Evolutionary conservation across 2,888 invertebrate genomes (phyloP).

Genomic region (Anaspis maculata): DNA sequence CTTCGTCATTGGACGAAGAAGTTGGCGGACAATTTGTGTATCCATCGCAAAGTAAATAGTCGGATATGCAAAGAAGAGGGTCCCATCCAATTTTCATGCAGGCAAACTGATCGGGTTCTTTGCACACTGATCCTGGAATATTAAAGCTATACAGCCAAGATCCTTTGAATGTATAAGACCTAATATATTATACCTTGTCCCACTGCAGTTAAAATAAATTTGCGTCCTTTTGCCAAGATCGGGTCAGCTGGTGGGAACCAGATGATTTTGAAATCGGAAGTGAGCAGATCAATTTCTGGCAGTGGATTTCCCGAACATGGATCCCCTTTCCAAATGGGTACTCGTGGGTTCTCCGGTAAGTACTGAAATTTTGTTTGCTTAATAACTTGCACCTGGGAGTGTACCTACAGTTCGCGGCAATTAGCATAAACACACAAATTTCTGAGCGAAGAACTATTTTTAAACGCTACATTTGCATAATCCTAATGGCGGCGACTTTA

Average conservation of each 20-base stretch:
- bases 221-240: constrained; percentile 19
- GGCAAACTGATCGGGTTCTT: constrained; percentile 28
- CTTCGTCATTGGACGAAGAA: constrained; percentile 42
- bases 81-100: constrained; percentile 35
- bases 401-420: too few relatives aligned
- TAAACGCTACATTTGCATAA: too few relatives aligned
- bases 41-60: constrained; percentile 58
- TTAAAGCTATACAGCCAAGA: too few relatives aligned
- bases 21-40: constrained; percentile 58
- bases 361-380: too few relatives aligned
- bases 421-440: too few relatives aligned
- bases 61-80: constrained; percentile 52
- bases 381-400: too few relatives aligned
- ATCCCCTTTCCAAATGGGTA: constrained; percentile 31
- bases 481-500: too few relatives aligned
- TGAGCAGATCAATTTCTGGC: constrained; percentile 28
- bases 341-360: constrained; percentile 25
- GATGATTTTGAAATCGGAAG: constrained; percentile 26
- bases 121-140: constrained; percentile 26
- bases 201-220: constrained; percentile 30
- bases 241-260: constrained; percentile 28
- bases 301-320: constrained; percentile 25
- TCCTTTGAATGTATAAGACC: too few relatives aligned
- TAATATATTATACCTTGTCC: constrained; percentile 36
- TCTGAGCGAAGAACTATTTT: too few relatives aligned